Percentiles rank a stretch among this genome's conserved stretches.
phyloP scores from a whole-genome alignment of 2,113 vertebrate genomes.

The Athene cunicularia region DNA sequence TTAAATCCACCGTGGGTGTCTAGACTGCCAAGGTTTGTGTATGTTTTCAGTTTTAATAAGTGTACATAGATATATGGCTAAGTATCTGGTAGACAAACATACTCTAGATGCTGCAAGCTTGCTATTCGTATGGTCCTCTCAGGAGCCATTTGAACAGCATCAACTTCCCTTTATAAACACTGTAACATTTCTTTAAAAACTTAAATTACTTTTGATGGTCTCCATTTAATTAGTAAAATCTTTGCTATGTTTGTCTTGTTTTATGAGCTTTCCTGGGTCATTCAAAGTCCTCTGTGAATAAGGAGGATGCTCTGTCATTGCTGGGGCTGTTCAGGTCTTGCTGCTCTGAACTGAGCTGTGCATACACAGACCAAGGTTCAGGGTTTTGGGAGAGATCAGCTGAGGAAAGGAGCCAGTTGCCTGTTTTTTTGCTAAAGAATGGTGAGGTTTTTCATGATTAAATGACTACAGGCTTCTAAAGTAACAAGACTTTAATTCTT shows the following conservation, averaged over 20 bases:
- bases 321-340: background rate
- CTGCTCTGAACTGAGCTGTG: background rate
- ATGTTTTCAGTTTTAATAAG: slow-evolving; percentile 35
- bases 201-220: slow-evolving; percentile 7
- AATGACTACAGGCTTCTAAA: background rate
- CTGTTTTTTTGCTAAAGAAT: background rate
- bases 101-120: background rate
- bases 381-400: background rate
- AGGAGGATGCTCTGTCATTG: background rate
- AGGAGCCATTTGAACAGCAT: slow-evolving; percentile 23
- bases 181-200: slow-evolving; percentile 31
- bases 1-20: background rate
- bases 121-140: background rate
- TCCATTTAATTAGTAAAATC: slow-evolving; percentile 51
- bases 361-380: background rate
- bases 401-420: background rate
- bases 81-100: slow-evolving; percentile 14
- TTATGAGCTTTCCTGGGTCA: slow-evolving; percentile 4
- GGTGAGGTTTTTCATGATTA: background rate
- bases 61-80: background rate
- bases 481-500: background rate
- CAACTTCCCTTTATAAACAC: slow-evolving; percentile 1
- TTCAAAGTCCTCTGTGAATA: background rate
- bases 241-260: background rate
- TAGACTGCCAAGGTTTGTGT: background rate